Evolutionary conservation across 2,113 vertebrate genomes (phyloP).

Genomic region (Ophthalmolycus amberensis): DNA sequence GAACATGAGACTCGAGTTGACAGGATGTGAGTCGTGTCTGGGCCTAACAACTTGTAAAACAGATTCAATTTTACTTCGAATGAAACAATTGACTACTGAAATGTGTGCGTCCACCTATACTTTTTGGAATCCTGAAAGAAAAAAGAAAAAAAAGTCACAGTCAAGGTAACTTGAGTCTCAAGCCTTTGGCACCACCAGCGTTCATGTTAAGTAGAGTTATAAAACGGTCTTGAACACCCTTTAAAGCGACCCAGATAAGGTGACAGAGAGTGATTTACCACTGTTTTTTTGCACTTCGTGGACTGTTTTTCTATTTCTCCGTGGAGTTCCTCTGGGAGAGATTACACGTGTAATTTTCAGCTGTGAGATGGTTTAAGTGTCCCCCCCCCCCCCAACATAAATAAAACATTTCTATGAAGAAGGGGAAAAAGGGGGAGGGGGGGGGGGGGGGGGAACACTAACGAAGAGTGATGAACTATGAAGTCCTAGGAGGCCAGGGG

Average conservation of each 20-base stretch:
- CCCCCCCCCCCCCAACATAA: conserved; percentile 71
- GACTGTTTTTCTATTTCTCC: conserved; percentile 83
- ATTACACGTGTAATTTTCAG: conserved; percentile 85
- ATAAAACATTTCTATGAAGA: conserved; percentile 77
- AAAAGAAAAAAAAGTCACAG: neutral
- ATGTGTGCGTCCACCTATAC: neutral
- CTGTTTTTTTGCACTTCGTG: conserved; percentile 80
- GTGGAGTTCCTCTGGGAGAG: conserved; percentile 78
- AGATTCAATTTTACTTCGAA: conserved; percentile 1
- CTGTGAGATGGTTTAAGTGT: conserved; percentile 84
- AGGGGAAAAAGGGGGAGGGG: conserved; percentile 7
- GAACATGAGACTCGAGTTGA: neutral
- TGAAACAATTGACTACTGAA: conserved; percentile 25
- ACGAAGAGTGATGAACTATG: conserved; percentile 72
- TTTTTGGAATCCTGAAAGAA: neutral
- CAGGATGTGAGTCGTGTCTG: conserved; percentile 1
- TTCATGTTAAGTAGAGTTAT: conserved; percentile 76
- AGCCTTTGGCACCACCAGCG: conserved; percentile 56
- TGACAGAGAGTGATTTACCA: conserved; percentile 83
- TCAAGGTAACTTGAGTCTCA: conserved; percentile 46
- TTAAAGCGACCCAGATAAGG: conserved; percentile 76
- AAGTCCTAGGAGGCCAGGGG: conserved; percentile 55
- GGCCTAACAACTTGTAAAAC: conserved; percentile 16
- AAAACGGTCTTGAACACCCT: conserved; percentile 72
- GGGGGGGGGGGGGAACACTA: conserved; percentile 43